Conservation (phyloP, 2,113 vertebrate genomes). For the Peromyscus californicus region DNA sequence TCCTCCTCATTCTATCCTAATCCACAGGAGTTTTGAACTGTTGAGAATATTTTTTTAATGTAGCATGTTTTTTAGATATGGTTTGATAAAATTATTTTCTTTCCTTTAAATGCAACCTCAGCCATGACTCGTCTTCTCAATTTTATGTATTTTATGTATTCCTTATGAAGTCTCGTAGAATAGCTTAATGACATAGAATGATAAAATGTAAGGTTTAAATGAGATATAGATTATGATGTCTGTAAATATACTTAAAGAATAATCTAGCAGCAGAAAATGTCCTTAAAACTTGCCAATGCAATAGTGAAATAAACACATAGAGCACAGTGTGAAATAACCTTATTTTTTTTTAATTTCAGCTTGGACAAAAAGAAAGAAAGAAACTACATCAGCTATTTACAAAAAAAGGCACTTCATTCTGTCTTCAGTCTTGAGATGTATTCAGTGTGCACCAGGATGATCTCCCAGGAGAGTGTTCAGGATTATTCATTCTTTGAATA, state of each 20-base stretch:
- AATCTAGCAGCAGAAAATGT: background rate
- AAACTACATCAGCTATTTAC: constrained; percentile 46
- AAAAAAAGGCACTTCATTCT: constrained; percentile 29
- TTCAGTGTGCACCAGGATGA: constrained; percentile 53
- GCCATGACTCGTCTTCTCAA: background rate
- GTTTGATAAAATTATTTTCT: background rate
- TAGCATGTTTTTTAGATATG: constrained; percentile 45
- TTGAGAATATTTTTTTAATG: background rate
- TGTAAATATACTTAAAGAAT: constrained; percentile 45
- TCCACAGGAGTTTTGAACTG: background rate
- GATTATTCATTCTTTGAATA: constrained; percentile 81
- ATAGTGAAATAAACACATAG: background rate
- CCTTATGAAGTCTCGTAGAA: constrained; percentile 9
- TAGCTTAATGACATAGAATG: background rate
- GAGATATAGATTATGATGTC: background rate
- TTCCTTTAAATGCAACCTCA: background rate
- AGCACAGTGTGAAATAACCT: background rate
- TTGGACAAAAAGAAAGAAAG: background rate
- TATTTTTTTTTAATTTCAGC: constrained; percentile 13
- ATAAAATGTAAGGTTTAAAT: constrained; percentile 47
- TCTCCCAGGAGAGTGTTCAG: constrained; percentile 69
- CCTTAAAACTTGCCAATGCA: background rate
- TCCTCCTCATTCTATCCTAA: background rate
- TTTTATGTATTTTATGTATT: constrained; percentile 22
- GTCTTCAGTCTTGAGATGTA: constrained; percentile 50